These are phyloP conservation scores for Smittia aterrima DNA, from an alignment of 2,888 invertebrate genomes.

Conservation along the genomic window DNA sequence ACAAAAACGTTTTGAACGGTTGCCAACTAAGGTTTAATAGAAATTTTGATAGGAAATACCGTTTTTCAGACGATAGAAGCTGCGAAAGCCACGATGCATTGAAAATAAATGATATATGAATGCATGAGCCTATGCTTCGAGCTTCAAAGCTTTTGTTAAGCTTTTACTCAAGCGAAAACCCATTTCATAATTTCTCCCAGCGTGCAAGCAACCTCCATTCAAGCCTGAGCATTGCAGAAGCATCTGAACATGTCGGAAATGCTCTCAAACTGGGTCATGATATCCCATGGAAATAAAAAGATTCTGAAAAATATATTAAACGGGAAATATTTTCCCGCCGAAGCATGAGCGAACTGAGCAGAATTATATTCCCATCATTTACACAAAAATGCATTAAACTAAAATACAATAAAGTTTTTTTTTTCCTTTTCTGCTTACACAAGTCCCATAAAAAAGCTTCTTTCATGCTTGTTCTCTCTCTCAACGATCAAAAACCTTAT, in stretches of 20 bases:
- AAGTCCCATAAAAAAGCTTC: constrained; percentile 5
- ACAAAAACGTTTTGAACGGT: constrained; percentile 29
- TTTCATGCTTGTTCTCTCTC: neutral
- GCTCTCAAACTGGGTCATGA: neutral
- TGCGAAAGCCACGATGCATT: too few relatives aligned
- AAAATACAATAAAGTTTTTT: neutral
- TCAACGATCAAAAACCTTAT: neutral
- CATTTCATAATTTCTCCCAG: neutral
- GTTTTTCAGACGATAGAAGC: constrained; percentile 17
- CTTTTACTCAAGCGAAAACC: neutral
- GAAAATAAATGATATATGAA: too few relatives aligned
- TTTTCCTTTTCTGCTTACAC: too few relatives aligned
- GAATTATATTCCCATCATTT: constrained; percentile 17
- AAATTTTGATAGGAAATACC: constrained; percentile 6
- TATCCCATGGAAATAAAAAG: neutral
- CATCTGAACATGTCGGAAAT: neutral
- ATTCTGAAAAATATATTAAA: neutral
- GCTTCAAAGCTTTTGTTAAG: neutral
- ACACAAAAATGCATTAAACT: constrained; percentile 23
- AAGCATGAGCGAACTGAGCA: neutral
- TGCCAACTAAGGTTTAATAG: constrained; percentile 28
- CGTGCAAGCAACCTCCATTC: neutral
- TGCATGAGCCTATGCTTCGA: too few relatives aligned
- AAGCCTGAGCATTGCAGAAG: too few relatives aligned
- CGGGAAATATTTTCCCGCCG: neutral